These are phyloP conservation scores for Zaprionus gabonicus DNA, from an alignment of 1,140 invertebrate species.

Conservation along the genomic window DNA sequence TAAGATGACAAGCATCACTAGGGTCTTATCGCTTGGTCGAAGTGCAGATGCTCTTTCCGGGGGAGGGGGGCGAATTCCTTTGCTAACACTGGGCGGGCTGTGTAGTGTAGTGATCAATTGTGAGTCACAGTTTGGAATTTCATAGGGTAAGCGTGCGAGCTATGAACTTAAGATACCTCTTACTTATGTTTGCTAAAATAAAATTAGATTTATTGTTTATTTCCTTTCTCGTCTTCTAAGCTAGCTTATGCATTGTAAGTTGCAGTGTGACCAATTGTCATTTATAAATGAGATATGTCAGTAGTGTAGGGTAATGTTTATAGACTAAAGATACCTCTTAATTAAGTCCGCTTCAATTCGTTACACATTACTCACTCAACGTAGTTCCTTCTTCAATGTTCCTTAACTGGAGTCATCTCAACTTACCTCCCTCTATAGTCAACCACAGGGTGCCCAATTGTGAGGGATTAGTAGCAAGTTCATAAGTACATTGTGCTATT, in stretches of 20 bases:
- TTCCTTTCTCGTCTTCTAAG: no score
- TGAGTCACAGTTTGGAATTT: not conserved
- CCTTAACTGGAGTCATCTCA: no score
- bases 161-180: not conserved
- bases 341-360: not conserved
- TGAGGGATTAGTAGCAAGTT: not conserved
- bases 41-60: slow-evolving; percentile 18
- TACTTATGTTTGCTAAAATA: not conserved
- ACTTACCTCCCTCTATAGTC: not conserved
- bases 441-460: not conserved
- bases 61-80: not conserved
- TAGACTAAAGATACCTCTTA: not conserved
- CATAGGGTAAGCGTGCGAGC: not conserved
- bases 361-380: not conserved
- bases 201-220: no score
- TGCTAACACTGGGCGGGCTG: not conserved
- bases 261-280: not conserved
- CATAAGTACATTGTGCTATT: not conserved
- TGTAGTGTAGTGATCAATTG: not conserved
- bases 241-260: no score
- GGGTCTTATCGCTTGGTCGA: slow-evolving; percentile 3
- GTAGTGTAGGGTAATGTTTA: not conserved
- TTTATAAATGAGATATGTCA: not conserved
- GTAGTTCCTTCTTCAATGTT: not conserved
- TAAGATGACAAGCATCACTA: slow-evolving; percentile 16